Evolutionary conservation across 2,888 invertebrate species (phyloP), one percentile per base, ranked within the genome.

Genomic region (Zootermopsis nevadensis): DNA sequence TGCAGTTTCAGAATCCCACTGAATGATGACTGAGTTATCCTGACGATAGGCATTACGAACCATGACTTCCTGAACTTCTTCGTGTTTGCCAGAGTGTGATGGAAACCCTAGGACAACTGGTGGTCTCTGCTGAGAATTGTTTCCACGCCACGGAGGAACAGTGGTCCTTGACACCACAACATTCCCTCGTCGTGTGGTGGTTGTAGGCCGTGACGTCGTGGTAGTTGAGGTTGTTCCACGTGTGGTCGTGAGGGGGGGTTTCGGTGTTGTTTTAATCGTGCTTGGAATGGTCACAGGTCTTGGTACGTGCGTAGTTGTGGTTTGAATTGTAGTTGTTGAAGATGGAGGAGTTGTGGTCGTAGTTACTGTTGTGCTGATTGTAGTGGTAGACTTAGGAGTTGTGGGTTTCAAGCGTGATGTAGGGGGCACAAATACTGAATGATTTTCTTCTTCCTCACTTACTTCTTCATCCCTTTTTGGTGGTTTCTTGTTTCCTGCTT

Each of bases 1-100:
- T 0, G 95, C 94, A 22, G 95, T 95, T 87, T 96, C 95, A 1
- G 96, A 96, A 88, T 96, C 96, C 97, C 97, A 98, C 88, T 97
- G 96, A 86, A 98, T 96, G 87, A 97, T 94, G 31, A 98, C 96
- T 0, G 97, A 94, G 88, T 94, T 96, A 87, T 96, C 97, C 89
- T 96, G 95, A 85, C 95, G 91, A 88, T 95, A 95, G 19, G 97
- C 97, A 87, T 95, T 96, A 89, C 96, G 95, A 53, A 97, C 95
- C 86, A 95, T 93, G 33, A 97, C 96, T 88, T 96, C 96, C 86
- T 94, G 94, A n/a, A 79, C 79, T 8, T 79, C 79, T 27, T 79
- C 79, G 22, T 79, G 79, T 66, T 79, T 79, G 93, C 87, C 93
- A 94, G 84, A 93, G 31, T 79, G 79, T 1, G 60, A 60, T 12